Evolutionary conservation across 2,888 invertebrate species (phyloP).

Genomic region (Priocnemis perturbator): DNA sequence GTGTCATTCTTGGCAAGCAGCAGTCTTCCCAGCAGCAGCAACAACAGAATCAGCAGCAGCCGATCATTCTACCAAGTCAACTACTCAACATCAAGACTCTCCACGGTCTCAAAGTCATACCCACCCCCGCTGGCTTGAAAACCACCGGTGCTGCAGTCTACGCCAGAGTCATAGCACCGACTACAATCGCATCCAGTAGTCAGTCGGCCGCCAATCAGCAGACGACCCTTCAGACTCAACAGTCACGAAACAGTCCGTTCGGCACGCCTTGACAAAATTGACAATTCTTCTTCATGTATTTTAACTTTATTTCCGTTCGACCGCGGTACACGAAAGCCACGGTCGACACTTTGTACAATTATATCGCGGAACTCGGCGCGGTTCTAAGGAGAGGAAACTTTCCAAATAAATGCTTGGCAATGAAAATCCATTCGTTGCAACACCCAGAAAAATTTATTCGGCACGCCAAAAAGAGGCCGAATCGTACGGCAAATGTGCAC

Average conservation of each 20-base stretch:
- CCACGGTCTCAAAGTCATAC: conserved; percentile 72
- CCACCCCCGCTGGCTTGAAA: conserved; percentile 70
- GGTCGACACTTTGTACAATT: too few species aligned
- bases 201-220: conserved; percentile 42
- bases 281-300: conserved; percentile 25
- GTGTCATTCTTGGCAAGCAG: conserved; percentile 68
- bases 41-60: conserved; percentile 64
- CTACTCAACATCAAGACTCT: conserved; percentile 72
- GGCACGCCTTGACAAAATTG: conserved; percentile 61
- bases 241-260: conserved; percentile 61
- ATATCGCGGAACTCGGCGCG: too few species aligned
- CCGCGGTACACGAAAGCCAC: too few species aligned
- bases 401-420: too few species aligned
- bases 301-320: conserved; percentile 22
- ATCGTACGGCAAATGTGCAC: too few species aligned
- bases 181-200: conserved; percentile 59
- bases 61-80: conserved; percentile 72
- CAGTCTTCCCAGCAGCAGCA: conserved; percentile 50
- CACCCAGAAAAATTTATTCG: too few species aligned
- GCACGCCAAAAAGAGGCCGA: too few species aligned
- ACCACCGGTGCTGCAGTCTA: conserved; percentile 72
- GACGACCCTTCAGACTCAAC: conserved; percentile 34
- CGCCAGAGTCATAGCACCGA: conserved; percentile 72
- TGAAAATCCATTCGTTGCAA: too few species aligned
- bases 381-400: too few species aligned